Conservation (phyloP, 2,888 invertebrate genomes). For the Apoderus coryli region DNA sequence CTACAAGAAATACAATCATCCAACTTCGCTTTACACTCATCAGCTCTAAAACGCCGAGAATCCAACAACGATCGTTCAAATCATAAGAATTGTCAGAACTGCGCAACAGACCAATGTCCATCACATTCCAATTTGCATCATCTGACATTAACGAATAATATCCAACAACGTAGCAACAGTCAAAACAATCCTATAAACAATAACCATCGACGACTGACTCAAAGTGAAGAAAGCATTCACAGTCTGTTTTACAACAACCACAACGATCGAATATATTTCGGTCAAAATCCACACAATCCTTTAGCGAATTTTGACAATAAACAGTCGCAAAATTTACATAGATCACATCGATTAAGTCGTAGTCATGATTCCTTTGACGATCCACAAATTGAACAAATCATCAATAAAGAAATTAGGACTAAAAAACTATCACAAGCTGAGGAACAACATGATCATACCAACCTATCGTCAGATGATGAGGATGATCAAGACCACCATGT, state of each 20-base stretch:
- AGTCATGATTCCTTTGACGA: no score
- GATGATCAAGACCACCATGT: slow-evolving; percentile 21
- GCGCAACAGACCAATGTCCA: slow-evolving; percentile 23
- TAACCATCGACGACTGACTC: slow-evolving; percentile 12
- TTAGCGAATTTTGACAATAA: no score
- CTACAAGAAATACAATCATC: slow-evolving; percentile 20
- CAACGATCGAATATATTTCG: no score
- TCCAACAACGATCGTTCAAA: slow-evolving; percentile 15
- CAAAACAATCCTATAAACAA: slow-evolving; percentile 7
- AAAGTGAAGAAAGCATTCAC: slow-evolving; percentile 19
- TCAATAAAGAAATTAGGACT: no score
- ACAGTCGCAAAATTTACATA: no score
- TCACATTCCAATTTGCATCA: slow-evolving; percentile 26
- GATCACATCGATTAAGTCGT: no score
- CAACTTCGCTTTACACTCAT: slow-evolving; percentile 27
- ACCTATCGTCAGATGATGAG: slow-evolving; percentile 18
- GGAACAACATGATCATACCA: no score
- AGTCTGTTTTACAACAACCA: slow-evolving; percentile 10
- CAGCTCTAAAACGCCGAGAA: slow-evolving; percentile 22
- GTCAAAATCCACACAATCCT: no score
- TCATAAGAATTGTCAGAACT: slow-evolving; percentile 20
- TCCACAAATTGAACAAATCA: no score
- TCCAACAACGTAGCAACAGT: no score
- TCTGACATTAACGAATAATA: no score
- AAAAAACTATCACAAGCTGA: no score